Conservation (phyloP, 1,140 invertebrate species). For the Copidosoma floridanum region DNA sequence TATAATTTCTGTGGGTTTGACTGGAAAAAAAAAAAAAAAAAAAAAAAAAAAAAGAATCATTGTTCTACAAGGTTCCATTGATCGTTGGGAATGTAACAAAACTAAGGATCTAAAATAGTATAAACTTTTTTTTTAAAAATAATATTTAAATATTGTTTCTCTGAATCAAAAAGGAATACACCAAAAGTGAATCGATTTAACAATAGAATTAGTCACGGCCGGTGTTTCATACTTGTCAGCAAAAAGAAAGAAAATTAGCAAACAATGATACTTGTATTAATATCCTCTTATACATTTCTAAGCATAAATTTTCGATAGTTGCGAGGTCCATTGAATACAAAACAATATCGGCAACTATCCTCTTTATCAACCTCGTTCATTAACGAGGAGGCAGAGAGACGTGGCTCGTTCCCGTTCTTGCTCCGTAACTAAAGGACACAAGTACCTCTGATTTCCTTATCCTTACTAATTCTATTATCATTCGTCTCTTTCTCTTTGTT, state of each 20-base stretch:
- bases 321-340: conserved; percentile 26
- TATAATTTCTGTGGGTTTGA: no score
- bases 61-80: no score
- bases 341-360: conserved; percentile 36
- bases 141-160: no score
- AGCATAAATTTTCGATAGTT: conserved; percentile 25
- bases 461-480: no score
- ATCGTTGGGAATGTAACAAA: no score
- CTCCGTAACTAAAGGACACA: conserved; percentile 29
- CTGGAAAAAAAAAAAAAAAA: no score
- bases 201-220: no score
- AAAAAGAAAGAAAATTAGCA: background rate
- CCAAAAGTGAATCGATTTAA: background rate
- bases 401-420: conserved; percentile 27
- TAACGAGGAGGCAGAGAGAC: conserved; percentile 41
- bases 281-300: conserved; percentile 19
- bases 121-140: no score
- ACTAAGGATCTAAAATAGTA: no score
- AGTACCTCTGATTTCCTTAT: conserved; percentile 25
- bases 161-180: background rate
- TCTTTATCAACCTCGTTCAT: conserved; percentile 43
- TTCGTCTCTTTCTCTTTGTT: conserved; percentile 4
- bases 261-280: background rate
- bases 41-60: no score
- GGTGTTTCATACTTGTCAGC: background rate